Base-by-base conservation (phyloP, 2,888 invertebrate genomes). In the Agriopis leucophaearia region DNA sequence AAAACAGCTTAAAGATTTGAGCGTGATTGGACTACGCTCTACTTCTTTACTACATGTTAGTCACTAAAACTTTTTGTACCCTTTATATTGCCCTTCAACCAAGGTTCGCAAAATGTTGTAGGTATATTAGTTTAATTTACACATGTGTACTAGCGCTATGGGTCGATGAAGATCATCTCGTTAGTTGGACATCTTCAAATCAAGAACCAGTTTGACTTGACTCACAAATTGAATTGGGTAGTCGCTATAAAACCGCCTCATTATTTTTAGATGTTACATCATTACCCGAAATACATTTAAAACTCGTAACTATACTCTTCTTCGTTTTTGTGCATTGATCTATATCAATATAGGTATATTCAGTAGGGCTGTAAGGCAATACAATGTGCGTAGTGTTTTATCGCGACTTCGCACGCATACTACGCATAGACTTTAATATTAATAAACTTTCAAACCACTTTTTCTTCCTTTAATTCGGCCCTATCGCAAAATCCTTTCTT, bases 181-280 rank as follows among this genome's bases (percentile, higher is more conserved):
- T 75, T 76, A 76, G 73, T 75, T 74, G 79, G 75, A 79, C 86
- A 82, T 87, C 88, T 85, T 87, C 81, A 75, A 78, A 76, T 73
- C 65, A 54, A 70, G 81, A 88, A 89, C 90, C 85, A 80, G 89
- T 81, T 81, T 70, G 77, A 81, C 88, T 74, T 77, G 86, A 80
- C 83, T 70, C 74, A 69, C 71, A 69, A 75, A 77, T 79, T 70
- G 38, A 10, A 10, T 38, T 4, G 67, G 74, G 75, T 74, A 72
- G 73, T 72, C 72, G 78, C 74, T 77, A 80, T 78, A 74, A 73
- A 74, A 78, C 58, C 35, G 59, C 59, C 51, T 63, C 66, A 66
- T 60, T 82, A 80, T 76, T 75, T 81, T 77, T 79, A 78, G 80
- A 73, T 73, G 75, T 82, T 80, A 83, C 78, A 78, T 78, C 75